Evolutionary conservation across 2,888 invertebrate genomes (phyloP), one percentile per base, ranked within the genome.

Genomic region (Liposcelis brunnea): DNA sequence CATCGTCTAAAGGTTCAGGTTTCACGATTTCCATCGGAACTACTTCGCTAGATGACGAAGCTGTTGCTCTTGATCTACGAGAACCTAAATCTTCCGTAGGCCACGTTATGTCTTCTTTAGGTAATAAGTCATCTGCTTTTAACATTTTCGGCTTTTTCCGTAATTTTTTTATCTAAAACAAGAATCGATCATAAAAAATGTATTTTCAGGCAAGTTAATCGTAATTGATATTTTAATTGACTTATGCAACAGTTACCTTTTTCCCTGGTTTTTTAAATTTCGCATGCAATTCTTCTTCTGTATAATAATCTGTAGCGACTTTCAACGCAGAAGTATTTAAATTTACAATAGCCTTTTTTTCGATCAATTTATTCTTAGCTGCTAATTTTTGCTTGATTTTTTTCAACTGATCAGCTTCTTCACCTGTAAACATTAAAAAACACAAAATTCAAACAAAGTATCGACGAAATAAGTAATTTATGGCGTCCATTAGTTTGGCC

Each of bases 261-360:
- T 75, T 79, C 56, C 75, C 80, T 43, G 83, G 74, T 60, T 90
- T 89, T 63, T 89, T 93, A 63, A 93, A 91, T 65, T 81, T 83
- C 46, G 80, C 74, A 49, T 67, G 65, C 59, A 93, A 66, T 66
- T 95, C 95, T 50, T 80, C 77, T 52, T 78, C 74, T 47, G 83
- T 83, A 59, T 80, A 80, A 64, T 90, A 97, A 63, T 98, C 95
- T 8, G 80, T 75, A 2, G 93, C 94, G 14, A 87, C 52, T 52
- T 71, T 74, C 31, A 77, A 69, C 54, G 74, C 72, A 11, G 79
- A 72, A 53, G 76, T 63, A 47, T 68, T 70, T 49, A 95, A 68
- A 2, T 79, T 74, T 66, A 91, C 90, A 52, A 86, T 60, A 12
- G 72, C 74, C 61, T 77, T 78, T 47, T 71, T 68, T 5, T 4